Evolutionary conservation across 1,140 invertebrate species (phyloP), one percentile per base, ranked within the genome.

Genomic region (Orchestia grillus): DNA sequence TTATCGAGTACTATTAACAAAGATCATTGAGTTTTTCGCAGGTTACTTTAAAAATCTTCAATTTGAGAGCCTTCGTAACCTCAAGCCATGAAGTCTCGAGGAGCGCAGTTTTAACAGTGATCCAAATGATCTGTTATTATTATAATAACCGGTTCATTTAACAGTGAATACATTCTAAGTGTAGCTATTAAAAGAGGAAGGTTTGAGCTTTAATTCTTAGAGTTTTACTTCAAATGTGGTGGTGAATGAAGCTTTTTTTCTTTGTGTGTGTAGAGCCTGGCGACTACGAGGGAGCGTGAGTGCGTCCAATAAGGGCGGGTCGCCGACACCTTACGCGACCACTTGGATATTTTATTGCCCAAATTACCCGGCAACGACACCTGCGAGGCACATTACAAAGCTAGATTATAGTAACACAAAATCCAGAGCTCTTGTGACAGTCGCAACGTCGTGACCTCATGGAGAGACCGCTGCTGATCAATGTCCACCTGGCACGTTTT

Each of bases 301-400:
- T 77, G 62, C 36, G 62, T 77, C 62, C 62, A 77, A 77, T 77
- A 77, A 77, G 28, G 62, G 62, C 62, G 62, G 62, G 62, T 77
- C 62, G 3, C 62, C 36, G 88, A 41, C 88, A 90, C 43, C 88
- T 90, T 44, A 44, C 41, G 43, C 88, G 41, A 42, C 88, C 88
- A 90, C 88, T 90, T 44, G 43, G 88, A 44, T 90, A 77, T 90
- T 90, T 90, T 90, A 90, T 90, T 42, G 88, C 88, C 43, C 41
- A 90, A 90, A 90, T 90, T 90, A 90, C 88, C 88, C n/a, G 88
- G 88, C 43, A 90, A 90, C 88, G 88, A 90, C 88, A 90, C 88
- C 88, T 90, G 43, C 88, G 88, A 41, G 88, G 88, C 43, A 41
- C 43, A 90, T 90, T 90, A 90, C n/a, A 41, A 44, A 44, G 41